These are phyloP conservation scores for Timema podura DNA, from an alignment of 2,888 invertebrate genomes.

Conservation along the genomic window DNA sequence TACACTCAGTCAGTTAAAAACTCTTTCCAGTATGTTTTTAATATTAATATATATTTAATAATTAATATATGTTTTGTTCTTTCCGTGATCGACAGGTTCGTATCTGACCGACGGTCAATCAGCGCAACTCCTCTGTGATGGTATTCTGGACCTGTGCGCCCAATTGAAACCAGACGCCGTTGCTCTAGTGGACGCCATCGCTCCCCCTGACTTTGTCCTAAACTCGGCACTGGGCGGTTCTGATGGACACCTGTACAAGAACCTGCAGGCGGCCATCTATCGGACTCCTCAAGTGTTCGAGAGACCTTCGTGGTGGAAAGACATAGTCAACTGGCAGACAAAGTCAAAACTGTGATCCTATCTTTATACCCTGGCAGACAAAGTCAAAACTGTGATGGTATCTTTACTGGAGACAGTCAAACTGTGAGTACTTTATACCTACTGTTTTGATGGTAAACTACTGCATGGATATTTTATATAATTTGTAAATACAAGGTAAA, in stretches of 20 bases:
- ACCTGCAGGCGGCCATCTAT: slow-evolving; percentile 62
- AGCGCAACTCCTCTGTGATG: slow-evolving; percentile 44
- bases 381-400: slow-evolving; percentile 19
- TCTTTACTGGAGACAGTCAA: too few relatives aligned
- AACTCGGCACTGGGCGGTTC: slow-evolving; percentile 60
- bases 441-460: too few relatives aligned
- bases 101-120: slow-evolving; percentile 38
- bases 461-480: too few relatives aligned
- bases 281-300: slow-evolving; percentile 61
- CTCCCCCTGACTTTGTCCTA: slow-evolving; percentile 60
- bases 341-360: slow-evolving; percentile 19
- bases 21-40: too few relatives aligned
- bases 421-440: too few relatives aligned
- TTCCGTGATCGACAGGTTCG: slow-evolving; percentile 33
- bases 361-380: slow-evolving; percentile 4
- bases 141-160: slow-evolving; percentile 50
- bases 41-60: not conserved
- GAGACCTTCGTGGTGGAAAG: slow-evolving; percentile 74
- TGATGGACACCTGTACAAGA: slow-evolving; percentile 66
- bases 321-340: slow-evolving; percentile 48
- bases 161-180: slow-evolving; percentile 56
- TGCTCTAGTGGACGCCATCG: slow-evolving; percentile 56
- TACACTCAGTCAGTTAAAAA: too few relatives aligned
- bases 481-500: too few relatives aligned
- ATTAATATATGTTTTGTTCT: not conserved